Evolutionary conservation across 2,113 vertebrate genomes (phyloP).

Genomic region (Sturnira hondurensis): DNA sequence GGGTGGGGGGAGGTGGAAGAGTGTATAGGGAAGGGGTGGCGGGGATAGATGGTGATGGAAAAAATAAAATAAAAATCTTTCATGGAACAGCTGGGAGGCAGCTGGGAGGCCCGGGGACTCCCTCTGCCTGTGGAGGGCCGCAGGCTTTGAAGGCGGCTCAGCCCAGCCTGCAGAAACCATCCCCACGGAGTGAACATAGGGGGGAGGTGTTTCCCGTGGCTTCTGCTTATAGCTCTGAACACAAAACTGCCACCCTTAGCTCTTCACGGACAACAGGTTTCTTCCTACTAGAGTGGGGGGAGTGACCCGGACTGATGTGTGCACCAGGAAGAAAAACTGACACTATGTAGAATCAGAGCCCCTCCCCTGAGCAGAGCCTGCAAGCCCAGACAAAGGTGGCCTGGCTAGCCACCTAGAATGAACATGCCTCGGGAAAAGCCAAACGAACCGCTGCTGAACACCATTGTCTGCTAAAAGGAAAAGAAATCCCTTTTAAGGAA

Average conservation of each 20-base stretch:
- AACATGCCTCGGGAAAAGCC: background rate
- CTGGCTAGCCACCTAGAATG: background rate
- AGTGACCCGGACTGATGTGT: background rate
- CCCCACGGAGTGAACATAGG: background rate
- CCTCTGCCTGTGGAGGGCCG: background rate
- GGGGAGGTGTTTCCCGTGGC: background rate
- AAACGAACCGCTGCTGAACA: background rate
- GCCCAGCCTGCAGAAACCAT: background rate
- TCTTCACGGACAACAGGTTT: background rate
- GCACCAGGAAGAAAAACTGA: background rate
- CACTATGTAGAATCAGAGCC: background rate
- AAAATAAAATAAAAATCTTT: background rate
- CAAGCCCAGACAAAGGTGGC: background rate
- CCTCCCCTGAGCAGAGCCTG: background rate
- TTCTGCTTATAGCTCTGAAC: background rate
- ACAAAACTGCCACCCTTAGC: background rate
- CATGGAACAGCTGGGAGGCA: background rate
- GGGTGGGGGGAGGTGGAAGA: no score
- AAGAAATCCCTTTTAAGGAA: slow-evolving; percentile 76
- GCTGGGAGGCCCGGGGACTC: background rate
- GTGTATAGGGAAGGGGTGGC: no score
- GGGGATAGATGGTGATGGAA: no score
- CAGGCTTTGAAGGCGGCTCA: background rate
- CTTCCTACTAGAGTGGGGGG: background rate
- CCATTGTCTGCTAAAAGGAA: background rate